Evolutionary conservation across 1,140 invertebrate species (phyloP), one percentile per base, ranked within the genome.

Genomic region (Lucilia sericata): DNA sequence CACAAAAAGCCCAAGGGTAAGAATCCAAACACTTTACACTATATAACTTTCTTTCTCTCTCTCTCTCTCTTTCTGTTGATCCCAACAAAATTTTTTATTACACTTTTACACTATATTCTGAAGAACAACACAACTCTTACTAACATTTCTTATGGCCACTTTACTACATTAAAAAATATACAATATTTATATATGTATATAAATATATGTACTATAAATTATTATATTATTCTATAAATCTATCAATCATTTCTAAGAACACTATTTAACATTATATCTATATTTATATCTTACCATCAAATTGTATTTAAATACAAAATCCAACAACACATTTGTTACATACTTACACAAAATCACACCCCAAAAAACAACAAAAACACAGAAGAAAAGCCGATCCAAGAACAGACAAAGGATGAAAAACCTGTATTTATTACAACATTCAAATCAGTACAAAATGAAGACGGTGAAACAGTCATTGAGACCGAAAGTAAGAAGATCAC

Each of bases 381-480:
- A 85, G 84, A 84, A 87, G 88, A 87, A 42, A 90, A 88, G 87
- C 86, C 86, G 84, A 88, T 86, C 80, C 85, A 90, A 70, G 85
- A 88, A 88, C 85, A 90, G 60, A 82, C 80, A 21, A 82, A 65
- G 74, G 86, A 85, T 86, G 89, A 90, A 89, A 88, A 88, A 85
- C 88, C 88, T 85, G 85, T 87, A 75, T 90, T 88, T 86, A 89
- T 91, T 82, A 91, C 90, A 84, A 91, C 90, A 89, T 88, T 91
- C 86, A 89, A 91, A 84, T 89, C 90, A 78, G 86, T 88, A 84
- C 89, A 90, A 88, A 87, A 87, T 76, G 89, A 91, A 86, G 86
- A 88, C 84, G 89, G 89, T 81, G 87, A 88, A 87, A 88, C 87
- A 65, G 86, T 86, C 51, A 88, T 89, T 84, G 86, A 91, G 88